Conservation (phyloP, 1,140 invertebrate genomes). For the Scaptomyza hsui region DNA sequence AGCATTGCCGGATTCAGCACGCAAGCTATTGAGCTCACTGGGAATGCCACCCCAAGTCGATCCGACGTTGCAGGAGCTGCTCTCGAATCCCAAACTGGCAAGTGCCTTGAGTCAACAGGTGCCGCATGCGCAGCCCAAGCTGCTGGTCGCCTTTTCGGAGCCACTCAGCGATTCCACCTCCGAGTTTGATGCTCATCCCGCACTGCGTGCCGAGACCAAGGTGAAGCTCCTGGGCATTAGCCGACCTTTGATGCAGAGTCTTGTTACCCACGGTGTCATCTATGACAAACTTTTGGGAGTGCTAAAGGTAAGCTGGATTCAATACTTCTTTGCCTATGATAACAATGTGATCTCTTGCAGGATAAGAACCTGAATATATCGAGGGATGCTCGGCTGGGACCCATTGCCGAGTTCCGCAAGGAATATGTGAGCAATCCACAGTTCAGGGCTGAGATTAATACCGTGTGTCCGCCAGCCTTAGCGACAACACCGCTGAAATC, state of each 20-base stretch:
- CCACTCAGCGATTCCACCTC: conserved; percentile 57
- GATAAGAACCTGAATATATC: conserved; percentile 85
- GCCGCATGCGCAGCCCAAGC: conserved; percentile 48
- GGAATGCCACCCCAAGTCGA: conserved; percentile 54
- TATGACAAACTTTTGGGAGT: conserved; percentile 86
- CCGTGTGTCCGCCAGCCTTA: conserved; percentile 33
- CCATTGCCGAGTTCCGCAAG: conserved; percentile 85
- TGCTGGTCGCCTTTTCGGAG: conserved; percentile 69
- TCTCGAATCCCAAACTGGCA: conserved; percentile 57
- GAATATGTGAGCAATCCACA: conserved; percentile 85
- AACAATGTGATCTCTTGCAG: conserved; percentile 19
- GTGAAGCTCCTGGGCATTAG: conserved; percentile 69
- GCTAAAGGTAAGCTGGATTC: conserved; percentile 79
- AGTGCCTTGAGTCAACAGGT: conserved; percentile 42
- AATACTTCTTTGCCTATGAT: not conserved
- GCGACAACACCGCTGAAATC: conserved; percentile 56
- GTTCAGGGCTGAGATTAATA: conserved; percentile 84
- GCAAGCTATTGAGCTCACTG: conserved; percentile 35
- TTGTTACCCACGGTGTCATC: conserved; percentile 86
- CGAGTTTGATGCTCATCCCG: conserved; percentile 42
- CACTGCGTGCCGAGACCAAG: conserved; percentile 50
- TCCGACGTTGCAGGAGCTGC: conserved; percentile 57
- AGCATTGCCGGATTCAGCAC: conserved; percentile 6
- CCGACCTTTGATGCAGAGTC: conserved; percentile 81
- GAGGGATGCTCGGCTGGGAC: conserved; percentile 85